phyloP scores from a whole-genome alignment of 2,888 invertebrate genomes.

The Hanleya hanleyi region DNA sequence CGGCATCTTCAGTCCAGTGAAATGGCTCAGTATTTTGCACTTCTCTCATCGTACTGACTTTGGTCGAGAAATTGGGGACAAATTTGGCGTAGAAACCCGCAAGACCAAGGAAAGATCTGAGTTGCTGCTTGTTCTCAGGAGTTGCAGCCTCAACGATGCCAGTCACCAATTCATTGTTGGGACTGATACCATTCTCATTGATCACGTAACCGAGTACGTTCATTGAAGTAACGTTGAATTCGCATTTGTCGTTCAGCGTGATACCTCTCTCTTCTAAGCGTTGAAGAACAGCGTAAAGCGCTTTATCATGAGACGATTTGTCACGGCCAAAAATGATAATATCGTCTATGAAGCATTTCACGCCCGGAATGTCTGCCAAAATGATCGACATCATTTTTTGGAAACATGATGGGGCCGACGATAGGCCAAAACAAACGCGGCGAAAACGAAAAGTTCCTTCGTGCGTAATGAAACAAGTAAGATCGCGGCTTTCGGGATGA shows the following conservation, averaged over 20 bases:
- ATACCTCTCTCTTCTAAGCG: slow-evolving; percentile 26
- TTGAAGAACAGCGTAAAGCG: slow-evolving; percentile 17
- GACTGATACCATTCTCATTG: not conserved
- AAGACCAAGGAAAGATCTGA: not conserved
- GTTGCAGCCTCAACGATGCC: not conserved
- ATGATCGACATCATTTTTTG: slow-evolving; percentile 30
- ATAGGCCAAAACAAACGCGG: slow-evolving; percentile 24
- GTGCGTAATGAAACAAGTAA: slow-evolving; percentile 35
- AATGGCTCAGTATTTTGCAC: not conserved
- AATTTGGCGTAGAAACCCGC: not conserved
- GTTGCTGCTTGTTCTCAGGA: not conserved
- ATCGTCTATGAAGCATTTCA: slow-evolving; percentile 40
- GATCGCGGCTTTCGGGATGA: slow-evolving; percentile 6
- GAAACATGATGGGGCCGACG: slow-evolving; percentile 20
- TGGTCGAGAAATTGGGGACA: not conserved
- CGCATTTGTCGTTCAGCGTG: slow-evolving; percentile 40
- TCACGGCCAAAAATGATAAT: slow-evolving; percentile 28
- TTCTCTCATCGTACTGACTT: not conserved
- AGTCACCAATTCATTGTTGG: not conserved
- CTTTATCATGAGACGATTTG: slow-evolving; percentile 30
- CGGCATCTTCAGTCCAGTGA: not conserved
- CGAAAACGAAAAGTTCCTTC: slow-evolving; percentile 34
- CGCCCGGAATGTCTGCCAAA: slow-evolving; percentile 27
- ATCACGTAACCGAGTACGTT: slow-evolving; percentile 33
- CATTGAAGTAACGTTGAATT: slow-evolving; percentile 24